Evolutionary conservation across 2,113 vertebrate species (phyloP).

Genomic region (Gadus chalcogrammus): DNA sequence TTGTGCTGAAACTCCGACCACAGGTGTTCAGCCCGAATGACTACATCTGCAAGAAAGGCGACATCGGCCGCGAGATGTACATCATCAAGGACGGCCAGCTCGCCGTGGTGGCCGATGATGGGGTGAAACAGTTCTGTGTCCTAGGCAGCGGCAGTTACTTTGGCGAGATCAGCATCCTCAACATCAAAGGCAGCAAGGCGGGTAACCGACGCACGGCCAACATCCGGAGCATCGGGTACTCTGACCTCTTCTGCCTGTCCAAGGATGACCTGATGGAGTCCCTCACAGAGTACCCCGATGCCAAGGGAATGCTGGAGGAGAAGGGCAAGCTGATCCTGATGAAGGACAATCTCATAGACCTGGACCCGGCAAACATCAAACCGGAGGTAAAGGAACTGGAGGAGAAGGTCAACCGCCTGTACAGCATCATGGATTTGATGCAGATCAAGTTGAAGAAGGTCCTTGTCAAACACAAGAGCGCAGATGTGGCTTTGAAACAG

Average conservation of each 20-base stretch:
- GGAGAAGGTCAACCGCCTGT: slow-evolving; percentile 82
- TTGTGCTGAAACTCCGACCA: slow-evolving; percentile 90
- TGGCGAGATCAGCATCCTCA: slow-evolving; percentile 96
- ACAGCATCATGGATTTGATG: slow-evolving; percentile 78
- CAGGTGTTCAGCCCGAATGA: slow-evolving; percentile 96
- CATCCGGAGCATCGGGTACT: slow-evolving; percentile 95
- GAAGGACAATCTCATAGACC: slow-evolving; percentile 90
- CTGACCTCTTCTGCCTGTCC: slow-evolving; percentile 92
- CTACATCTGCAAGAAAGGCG: slow-evolving; percentile 96
- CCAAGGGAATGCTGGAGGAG: slow-evolving; percentile 92
- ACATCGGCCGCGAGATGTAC: slow-evolving; percentile 98
- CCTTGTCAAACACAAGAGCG: slow-evolving; percentile 75
- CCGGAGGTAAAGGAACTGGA: slow-evolving; percentile 86
- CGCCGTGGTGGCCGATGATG: slow-evolving; percentile 94
- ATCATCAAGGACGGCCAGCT: slow-evolving; percentile 98
- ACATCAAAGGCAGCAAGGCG: slow-evolving; percentile 97
- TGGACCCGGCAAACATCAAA: slow-evolving; percentile 81
- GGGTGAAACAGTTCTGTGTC: slow-evolving; percentile 92
- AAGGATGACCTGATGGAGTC: slow-evolving; percentile 98
- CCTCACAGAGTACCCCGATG: slow-evolving; percentile 90
- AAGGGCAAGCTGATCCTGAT: slow-evolving; percentile 92
- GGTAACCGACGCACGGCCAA: slow-evolving; percentile 95
- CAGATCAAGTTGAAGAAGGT: slow-evolving; percentile 84
- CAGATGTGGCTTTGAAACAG: slow-evolving; percentile 77
- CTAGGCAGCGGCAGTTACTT: slow-evolving; percentile 95